Evolutionary conservation across 2,113 vertebrate species (phyloP), one percentile per base, ranked within the genome.

Genomic region (Opisthocomus hoazin): DNA sequence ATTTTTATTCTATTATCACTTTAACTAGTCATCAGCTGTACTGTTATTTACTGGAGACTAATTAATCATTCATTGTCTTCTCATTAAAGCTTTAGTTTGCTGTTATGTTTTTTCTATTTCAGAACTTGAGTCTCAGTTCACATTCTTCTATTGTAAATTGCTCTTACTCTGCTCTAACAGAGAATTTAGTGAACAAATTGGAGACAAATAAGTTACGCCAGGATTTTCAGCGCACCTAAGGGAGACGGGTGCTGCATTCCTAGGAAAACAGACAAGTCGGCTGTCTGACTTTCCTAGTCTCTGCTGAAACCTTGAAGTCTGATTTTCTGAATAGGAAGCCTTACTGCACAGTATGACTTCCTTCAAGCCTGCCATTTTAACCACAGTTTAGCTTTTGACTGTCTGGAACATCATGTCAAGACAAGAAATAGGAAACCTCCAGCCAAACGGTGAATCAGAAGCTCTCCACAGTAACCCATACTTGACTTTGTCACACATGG

Each of bases 21-120:
- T 77, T 74, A 85, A 45, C 15, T 14, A 30, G 37, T 86, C 58
- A 68, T 80, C 51, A 63, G 24, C 30, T n/a, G 23, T 23, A 60
- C 19, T 78, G 17, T 43, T 87, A 48, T 86, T 81, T 96, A 90
- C 76, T 71, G 20, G 11, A 36, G 27, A 60, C 24, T 51, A 84
- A 85, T 84, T 89, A 95, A 94, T 90, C 57, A 65, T 82, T 95
- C 27, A 48, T 26, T 87, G 36, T 79, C 53, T 84, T 94, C 61
- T 64, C 26, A 65, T 71, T 87, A 91, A 84, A 89, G 15, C 11
- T 84, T 86, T 41, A 29, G 6, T 71, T 92, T 75, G 27, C 18
- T 76, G 46, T 15, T 73, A 9, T 53, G 4, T 70, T 84, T 23
- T 82, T 36, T 57, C 34, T 68, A 15, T 81, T 75, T 75, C 61